Percentiles rank a stretch among this genome's conserved stretches.
Conservation (phyloP, 2,888 invertebrate genomes). For the Calameuta pallipes region DNA sequence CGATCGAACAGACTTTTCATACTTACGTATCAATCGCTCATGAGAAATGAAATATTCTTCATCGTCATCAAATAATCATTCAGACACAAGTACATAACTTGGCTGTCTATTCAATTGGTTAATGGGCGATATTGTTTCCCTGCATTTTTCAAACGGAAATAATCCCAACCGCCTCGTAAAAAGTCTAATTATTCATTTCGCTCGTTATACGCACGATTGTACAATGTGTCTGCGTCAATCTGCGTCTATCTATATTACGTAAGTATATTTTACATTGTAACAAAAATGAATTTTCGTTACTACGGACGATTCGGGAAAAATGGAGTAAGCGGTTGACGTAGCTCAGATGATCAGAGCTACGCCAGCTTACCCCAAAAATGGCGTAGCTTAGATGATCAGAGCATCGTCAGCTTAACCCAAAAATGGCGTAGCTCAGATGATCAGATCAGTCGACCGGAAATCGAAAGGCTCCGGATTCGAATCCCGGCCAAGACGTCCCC, state of each 20-base stretch:
- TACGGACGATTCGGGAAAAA: no score
- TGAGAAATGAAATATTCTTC: background rate
- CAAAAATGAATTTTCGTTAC: no score
- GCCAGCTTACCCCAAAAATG: no score
- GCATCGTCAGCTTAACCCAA: no score
- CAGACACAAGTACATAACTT: background rate
- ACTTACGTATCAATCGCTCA: background rate
- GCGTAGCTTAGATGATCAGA: no score
- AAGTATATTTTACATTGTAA: background rate
- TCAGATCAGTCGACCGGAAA: no score
- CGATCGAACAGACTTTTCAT: background rate
- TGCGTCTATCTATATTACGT: background rate
- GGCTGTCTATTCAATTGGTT: background rate
- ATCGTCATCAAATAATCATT: no score
- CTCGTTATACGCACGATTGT: background rate
- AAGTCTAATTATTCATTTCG: background rate
- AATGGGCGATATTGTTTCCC: background rate
- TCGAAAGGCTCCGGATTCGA: no score
- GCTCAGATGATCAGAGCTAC: no score
- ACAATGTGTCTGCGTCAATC: background rate
- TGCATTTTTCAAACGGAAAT: background rate
- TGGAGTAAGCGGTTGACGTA: no score
- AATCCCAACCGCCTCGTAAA: background rate
- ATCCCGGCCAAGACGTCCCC: no score
- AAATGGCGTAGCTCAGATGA: no score